Evolutionary conservation across 2,113 vertebrate genomes (phyloP), one percentile per base, ranked within the genome.

Genomic region (Ptilorrhoa leucosticta): DNA sequence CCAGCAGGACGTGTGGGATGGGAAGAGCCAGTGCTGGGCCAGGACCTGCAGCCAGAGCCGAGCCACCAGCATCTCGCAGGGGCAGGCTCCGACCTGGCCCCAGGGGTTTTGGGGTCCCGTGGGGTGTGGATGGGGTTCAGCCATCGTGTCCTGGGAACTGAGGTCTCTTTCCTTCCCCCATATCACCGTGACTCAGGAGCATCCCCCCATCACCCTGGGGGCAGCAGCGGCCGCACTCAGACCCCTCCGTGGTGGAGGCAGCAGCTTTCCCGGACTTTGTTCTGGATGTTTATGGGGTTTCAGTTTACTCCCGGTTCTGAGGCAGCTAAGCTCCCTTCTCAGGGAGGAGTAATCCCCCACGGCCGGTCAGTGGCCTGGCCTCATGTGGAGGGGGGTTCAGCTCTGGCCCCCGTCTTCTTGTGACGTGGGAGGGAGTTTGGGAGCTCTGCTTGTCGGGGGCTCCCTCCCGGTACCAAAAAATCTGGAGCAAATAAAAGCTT

Each of bases 201-300:
- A 7, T 60, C 47, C 3, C 56, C 73, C 33, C 23, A 5, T 37
- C 0, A 2, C 39, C 54, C 16, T 0, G 48, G 30, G 81, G 47
- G 47, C 53, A 31, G 63, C 2, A 13, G 64, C 0, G 7, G 70
- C 83, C 9, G 0, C 1, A 0, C 72, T 80, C 4, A 0, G 24
- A 68, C 66, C 81, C 83, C 37, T 72, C 63, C 0, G 4, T 8
- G 26, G 8, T 11, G 2, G 81, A 80, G 86, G 83, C 89, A 53
- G 87, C 81, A 42, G 96, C 90, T 93, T 95, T 70, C 77, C 89
- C 4, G 13, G 83, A 84, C 92, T 96, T 91, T 82, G 84, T 75
- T 91, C 77, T 81, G 83, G 80, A 9, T 86, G 86, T 95, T 94
- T 70, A 66, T 81, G 64, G 91, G 87, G 90, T 91, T 89, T 91